phyloP scores from a whole-genome alignment of 2,888 invertebrate genomes.

The Sarcophaga variegata region DNA sequence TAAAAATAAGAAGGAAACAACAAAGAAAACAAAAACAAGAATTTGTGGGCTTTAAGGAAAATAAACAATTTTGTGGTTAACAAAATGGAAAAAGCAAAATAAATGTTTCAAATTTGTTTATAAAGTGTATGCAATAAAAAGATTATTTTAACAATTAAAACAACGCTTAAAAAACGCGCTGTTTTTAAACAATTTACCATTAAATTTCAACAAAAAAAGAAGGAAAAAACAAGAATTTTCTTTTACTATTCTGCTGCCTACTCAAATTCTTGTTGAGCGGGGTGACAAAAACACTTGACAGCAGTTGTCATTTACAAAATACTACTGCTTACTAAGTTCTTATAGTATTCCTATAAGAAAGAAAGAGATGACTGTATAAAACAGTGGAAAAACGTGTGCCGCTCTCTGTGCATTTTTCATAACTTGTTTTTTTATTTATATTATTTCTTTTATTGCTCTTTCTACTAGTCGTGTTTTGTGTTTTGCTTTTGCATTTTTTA shows the following conservation, averaged over 20 bases:
- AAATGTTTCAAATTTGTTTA: background rate
- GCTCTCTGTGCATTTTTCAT: constrained; percentile 64
- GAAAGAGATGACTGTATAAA: constrained; percentile 47
- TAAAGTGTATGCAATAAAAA: no score
- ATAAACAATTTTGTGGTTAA: no score
- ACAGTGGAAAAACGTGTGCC: constrained; percentile 62
- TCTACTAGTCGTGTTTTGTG: constrained; percentile 36
- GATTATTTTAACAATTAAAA: no score
- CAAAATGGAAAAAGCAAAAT: background rate
- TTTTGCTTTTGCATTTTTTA: constrained; percentile 60
- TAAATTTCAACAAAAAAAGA: background rate
- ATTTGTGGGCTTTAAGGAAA: background rate
- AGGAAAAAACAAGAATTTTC: constrained; percentile 1
- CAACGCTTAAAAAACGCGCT: no score
- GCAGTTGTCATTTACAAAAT: constrained; percentile 48
- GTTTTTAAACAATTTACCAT: background rate
- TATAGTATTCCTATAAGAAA: background rate
- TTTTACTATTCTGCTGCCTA: constrained; percentile 58
- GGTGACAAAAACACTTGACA: constrained; percentile 62
- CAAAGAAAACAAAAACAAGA: constrained; percentile 7
- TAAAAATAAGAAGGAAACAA: background rate
- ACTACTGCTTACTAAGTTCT: background rate
- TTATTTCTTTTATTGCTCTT: constrained; percentile 20
- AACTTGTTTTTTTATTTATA: constrained; percentile 58
- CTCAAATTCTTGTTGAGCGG: constrained; percentile 42